Conservation (phyloP, 2,113 vertebrate genomes). For the Trinectes maculatus region DNA sequence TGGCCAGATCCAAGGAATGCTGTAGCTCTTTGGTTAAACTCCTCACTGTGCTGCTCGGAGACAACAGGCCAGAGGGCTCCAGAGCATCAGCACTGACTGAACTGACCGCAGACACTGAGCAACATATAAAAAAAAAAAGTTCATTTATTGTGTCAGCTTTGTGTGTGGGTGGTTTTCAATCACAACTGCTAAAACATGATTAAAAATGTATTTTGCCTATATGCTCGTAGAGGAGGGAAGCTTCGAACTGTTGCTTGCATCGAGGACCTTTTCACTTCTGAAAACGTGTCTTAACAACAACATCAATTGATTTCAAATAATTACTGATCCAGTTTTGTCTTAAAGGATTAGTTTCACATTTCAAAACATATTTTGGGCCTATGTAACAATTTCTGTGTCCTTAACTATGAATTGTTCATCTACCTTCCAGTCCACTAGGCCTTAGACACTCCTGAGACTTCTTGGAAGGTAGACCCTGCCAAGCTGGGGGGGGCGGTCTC, state of each 20-base stretch:
- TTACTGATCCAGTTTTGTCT: too few species aligned
- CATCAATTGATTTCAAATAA: too few species aligned
- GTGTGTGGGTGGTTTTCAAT: neutral
- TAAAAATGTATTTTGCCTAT: too few species aligned
- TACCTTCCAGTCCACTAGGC: constrained; percentile 88
- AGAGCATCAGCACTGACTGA: constrained; percentile 57
- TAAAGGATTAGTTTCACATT: too few species aligned
- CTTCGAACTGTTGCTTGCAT: too few species aligned
- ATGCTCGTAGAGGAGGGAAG: too few species aligned
- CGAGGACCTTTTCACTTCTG: too few species aligned
- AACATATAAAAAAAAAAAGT: neutral
- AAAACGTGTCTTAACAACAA: too few species aligned
- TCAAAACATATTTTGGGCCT: too few species aligned
- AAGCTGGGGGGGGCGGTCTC: constrained; percentile 90
- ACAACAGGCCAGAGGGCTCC: constrained; percentile 86
- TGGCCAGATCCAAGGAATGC: constrained; percentile 96
- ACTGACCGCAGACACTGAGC: constrained; percentile 65
- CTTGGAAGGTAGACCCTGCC: constrained; percentile 88
- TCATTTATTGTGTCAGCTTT: neutral
- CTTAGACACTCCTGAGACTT: constrained; percentile 90
- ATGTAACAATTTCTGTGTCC: neutral
- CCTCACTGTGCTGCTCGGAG: constrained; percentile 85
- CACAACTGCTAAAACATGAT: neutral
- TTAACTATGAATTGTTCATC: constrained; percentile 6
- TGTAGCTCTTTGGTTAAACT: constrained; percentile 90